phyloP scores from a whole-genome alignment of 92 coral and sea anemone species.

The Heliopora coerulea region DNA sequence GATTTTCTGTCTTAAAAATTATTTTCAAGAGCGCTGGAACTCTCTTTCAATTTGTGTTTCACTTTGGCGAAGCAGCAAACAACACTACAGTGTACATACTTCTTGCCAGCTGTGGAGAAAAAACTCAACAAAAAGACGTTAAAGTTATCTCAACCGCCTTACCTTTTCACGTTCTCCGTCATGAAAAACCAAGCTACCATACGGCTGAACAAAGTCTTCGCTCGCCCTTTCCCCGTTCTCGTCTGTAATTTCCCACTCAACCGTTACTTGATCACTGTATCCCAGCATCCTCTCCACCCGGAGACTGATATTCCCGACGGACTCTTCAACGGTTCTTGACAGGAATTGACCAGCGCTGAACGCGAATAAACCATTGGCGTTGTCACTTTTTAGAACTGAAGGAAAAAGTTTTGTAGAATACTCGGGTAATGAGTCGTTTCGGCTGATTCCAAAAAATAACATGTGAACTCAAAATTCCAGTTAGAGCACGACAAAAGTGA shows the following conservation, averaged over 20 bases:
- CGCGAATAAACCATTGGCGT: conserved; percentile 93
- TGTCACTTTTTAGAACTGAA: conserved; percentile 90
- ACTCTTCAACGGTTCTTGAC: conserved; percentile 56
- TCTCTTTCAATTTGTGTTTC: too few relatives aligned
- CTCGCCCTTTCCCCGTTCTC: conserved; percentile 61
- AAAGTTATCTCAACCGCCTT: not conserved
- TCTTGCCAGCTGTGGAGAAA: too few relatives aligned
- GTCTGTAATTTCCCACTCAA: conserved; percentile 71
- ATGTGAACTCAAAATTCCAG: too few relatives aligned
- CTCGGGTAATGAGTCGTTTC: too few relatives aligned
- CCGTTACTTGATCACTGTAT: conserved; percentile 56
- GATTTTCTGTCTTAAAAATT: too few relatives aligned
- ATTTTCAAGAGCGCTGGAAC: too few relatives aligned
- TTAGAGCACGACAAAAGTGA: too few relatives aligned
- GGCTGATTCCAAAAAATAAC: too few relatives aligned
- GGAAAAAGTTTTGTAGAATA: not conserved
- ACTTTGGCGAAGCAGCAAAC: too few relatives aligned
- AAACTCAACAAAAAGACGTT: too few relatives aligned
- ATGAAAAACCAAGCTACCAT: conserved; percentile 62
- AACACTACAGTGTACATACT: too few relatives aligned
- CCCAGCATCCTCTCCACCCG: conserved; percentile 64
- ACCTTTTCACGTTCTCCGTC: conserved; percentile 65
- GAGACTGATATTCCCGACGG: conserved; percentile 55
- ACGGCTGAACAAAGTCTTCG: conserved; percentile 64
- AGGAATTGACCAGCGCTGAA: conserved; percentile 51